Conservation (phyloP, 2,888 invertebrate species). For the Drosophila tripunctata region DNA sequence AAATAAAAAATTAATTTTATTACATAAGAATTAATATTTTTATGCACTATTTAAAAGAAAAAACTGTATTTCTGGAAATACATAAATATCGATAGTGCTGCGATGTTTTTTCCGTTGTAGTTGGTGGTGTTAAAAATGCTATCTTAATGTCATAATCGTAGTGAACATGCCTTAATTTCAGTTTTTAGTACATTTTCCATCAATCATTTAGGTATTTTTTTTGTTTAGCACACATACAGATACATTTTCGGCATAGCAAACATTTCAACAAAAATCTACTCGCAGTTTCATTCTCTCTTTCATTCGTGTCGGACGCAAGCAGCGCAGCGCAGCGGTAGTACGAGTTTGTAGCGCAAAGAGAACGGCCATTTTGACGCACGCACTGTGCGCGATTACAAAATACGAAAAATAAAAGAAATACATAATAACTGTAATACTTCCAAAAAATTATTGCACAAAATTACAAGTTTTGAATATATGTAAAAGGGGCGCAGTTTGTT, state of each 20-base stretch:
- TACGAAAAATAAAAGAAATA: slow-evolving; percentile 20
- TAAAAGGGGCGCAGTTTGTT: no score
- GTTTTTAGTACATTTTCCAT: slow-evolving; percentile 18
- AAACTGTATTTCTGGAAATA: no score
- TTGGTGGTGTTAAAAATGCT: background rate
- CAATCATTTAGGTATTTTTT: slow-evolving; percentile 26
- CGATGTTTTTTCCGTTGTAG: no score
- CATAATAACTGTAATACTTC: slow-evolving; percentile 18
- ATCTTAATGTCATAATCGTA: slow-evolving; percentile 13
- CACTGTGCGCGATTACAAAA: slow-evolving; percentile 47
- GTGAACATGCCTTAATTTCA: slow-evolving; percentile 9
- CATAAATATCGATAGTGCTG: no score
- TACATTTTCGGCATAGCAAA: slow-evolving; percentile 30
- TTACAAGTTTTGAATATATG: slow-evolving; percentile 52
- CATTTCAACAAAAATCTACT: slow-evolving; percentile 34
- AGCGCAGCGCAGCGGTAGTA: background rate
- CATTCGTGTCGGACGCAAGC: slow-evolving; percentile 39
- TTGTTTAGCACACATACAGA: slow-evolving; percentile 18
- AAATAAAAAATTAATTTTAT: no score
- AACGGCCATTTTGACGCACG: slow-evolving; percentile 53
- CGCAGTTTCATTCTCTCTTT: slow-evolving; percentile 50
- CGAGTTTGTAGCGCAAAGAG: slow-evolving; percentile 27
- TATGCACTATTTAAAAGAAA: no score
- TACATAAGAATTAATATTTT: no score
- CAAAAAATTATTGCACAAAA: slow-evolving; percentile 61